Percentiles rank a stretch among this genome's conserved stretches.
These are phyloP conservation scores for Anoncus sp. DNA, from an alignment of 2,888 invertebrate species.

Conservation along the genomic window DNA sequence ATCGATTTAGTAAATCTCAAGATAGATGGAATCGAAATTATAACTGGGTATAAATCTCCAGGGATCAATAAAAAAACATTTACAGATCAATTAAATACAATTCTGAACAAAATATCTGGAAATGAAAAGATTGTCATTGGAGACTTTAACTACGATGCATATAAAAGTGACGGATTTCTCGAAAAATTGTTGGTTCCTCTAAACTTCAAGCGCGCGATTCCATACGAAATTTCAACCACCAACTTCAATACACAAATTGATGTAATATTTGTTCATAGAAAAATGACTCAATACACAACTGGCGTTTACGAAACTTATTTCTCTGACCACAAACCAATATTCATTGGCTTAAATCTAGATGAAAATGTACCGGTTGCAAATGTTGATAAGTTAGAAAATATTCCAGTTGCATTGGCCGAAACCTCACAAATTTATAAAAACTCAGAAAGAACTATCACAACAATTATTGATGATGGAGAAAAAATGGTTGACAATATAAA, in stretches of 20 bases:
- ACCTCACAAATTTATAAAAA: no score
- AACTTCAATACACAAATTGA: slow-evolving; percentile 59
- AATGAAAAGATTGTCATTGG: slow-evolving; percentile 24
- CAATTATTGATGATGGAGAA: no score
- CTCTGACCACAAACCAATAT: slow-evolving; percentile 52
- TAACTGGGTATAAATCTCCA: slow-evolving; percentile 54
- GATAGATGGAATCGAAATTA: slow-evolving; percentile 27
- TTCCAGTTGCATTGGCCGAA: no score
- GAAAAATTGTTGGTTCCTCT: slow-evolving; percentile 38
- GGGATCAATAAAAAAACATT: slow-evolving; percentile 27
- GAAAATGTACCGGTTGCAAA: neutral
- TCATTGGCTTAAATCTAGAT: slow-evolving; percentile 39
- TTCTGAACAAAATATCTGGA: slow-evolving; percentile 7
- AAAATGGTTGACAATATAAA: no score
- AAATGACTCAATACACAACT: slow-evolving; percentile 25
- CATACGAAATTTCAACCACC: slow-evolving; percentile 32
- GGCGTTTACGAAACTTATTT: slow-evolving; percentile 51
- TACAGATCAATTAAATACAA: slow-evolving; percentile 9
- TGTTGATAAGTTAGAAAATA: neutral
- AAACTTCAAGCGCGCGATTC: slow-evolving; percentile 44
- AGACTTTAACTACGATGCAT: slow-evolving; percentile 45
- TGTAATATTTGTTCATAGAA: slow-evolving; percentile 48
- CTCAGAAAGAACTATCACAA: no score
- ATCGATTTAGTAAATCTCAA: slow-evolving; percentile 40
- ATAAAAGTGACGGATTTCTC: slow-evolving; percentile 28